These are phyloP conservation scores for Epizoanthus illoricatus DNA, from an alignment of 92 coral and sea anemone genomes.

Conservation along the genomic window DNA sequence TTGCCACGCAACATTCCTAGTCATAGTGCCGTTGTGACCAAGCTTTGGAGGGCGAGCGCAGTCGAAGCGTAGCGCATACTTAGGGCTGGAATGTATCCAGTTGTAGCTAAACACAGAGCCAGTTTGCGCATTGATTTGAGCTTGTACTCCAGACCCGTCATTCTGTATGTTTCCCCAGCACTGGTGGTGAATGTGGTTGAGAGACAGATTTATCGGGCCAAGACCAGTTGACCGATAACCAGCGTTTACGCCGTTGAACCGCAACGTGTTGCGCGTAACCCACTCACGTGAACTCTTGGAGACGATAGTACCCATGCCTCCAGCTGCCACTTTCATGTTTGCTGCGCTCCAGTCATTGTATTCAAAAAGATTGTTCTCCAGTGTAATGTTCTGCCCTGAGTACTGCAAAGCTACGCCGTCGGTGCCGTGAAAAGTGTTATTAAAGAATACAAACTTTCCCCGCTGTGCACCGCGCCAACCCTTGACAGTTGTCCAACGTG, in stretches of 20 bases:
- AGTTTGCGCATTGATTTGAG: slow-evolving; percentile 56
- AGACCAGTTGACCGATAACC: slow-evolving; percentile 42
- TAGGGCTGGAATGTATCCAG: slow-evolving; percentile 78
- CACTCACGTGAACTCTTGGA: slow-evolving; percentile 56
- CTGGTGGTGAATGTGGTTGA: slow-evolving; percentile 74
- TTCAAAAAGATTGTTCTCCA: slow-evolving; percentile 73
- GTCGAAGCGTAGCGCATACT: slow-evolving; percentile 64
- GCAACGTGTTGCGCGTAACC: slow-evolving; percentile 46
- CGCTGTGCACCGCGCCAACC: slow-evolving; percentile 40
- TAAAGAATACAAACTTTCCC: slow-evolving; percentile 43
- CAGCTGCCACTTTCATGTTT: slow-evolving; percentile 49
- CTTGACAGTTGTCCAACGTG: slow-evolving; percentile 58
- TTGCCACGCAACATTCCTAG: slow-evolving; percentile 67
- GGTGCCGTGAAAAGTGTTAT: slow-evolving; percentile 67
- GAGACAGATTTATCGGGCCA: slow-evolving; percentile 33
- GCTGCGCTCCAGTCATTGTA: slow-evolving; percentile 82
- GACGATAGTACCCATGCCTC: slow-evolving; percentile 72
- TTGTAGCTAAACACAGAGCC: slow-evolving; percentile 52
- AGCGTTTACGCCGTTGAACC: slow-evolving; percentile 48
- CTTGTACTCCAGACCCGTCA: slow-evolving; percentile 65
- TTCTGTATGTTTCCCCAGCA: slow-evolving; percentile 85
- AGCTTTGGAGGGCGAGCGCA: slow-evolving; percentile 58
- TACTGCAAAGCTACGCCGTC: slow-evolving; percentile 78
- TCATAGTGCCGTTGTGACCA: slow-evolving; percentile 59
- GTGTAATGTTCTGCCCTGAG: slow-evolving; percentile 53